A percentile compares a stretch with the other conserved stretches of the same genome.
These are phyloP conservation scores for Hemichromis elongatus DNA, from an alignment of 2,113 vertebrate genomes.

Conservation along the genomic window DNA sequence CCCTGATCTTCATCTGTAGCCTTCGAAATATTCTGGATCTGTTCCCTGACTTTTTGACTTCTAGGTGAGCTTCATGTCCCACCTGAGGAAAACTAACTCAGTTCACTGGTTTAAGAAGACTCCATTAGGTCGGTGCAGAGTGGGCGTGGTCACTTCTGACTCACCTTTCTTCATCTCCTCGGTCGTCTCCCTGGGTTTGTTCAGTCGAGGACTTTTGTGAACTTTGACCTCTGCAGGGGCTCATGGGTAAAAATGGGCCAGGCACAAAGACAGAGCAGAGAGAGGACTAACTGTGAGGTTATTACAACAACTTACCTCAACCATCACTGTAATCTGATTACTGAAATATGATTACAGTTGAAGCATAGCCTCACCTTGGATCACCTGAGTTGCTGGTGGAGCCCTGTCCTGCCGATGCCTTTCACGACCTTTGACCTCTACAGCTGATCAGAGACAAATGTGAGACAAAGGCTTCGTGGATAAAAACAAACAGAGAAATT, in stretches of 20 bases:
- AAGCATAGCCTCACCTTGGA: slow-evolving; percentile 27
- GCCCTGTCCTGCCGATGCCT: slow-evolving; percentile 64
- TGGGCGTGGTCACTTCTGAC: slow-evolving; percentile 34
- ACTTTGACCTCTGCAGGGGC: slow-evolving; percentile 34
- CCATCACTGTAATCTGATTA: neutral
- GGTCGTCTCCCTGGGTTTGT: neutral
- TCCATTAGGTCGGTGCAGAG: neutral
- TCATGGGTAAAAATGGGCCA: slow-evolving; percentile 1
- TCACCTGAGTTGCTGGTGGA: neutral
- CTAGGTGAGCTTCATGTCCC: neutral
- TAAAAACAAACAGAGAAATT: neutral
- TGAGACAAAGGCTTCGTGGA: neutral
- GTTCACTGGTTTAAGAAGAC: neutral
- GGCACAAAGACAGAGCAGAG: neutral
- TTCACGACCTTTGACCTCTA: slow-evolving; percentile 71
- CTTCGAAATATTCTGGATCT: neutral
- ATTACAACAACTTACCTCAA: neutral
- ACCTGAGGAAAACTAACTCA: neutral
- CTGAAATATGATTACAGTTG: neutral
- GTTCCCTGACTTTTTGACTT: neutral
- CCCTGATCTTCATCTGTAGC: neutral
- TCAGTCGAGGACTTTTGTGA: slow-evolving; percentile 26
- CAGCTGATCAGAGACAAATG: slow-evolving; percentile 36
- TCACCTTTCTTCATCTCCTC: slow-evolving; percentile 67
- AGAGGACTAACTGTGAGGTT: neutral